These are phyloP conservation scores for Chrysaora quinquecirrha DNA, from an alignment of 30 jellyfish, hydroid and myxozoan genomes.

Conservation along the genomic window DNA sequence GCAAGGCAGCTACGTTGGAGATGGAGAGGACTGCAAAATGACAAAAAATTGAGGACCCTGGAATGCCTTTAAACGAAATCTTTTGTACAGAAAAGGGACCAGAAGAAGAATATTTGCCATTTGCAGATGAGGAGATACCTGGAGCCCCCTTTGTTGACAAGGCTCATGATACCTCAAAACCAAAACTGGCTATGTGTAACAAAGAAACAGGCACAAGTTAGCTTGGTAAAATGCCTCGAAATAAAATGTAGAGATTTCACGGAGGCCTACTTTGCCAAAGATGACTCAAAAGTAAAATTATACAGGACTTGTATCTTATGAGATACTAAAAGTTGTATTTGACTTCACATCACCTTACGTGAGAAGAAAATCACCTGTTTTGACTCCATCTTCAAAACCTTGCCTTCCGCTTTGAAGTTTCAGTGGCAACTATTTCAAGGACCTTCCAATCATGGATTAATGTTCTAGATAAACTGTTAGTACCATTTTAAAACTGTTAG, in stretches of 20 bases:
- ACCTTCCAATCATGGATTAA: constrained; percentile 13
- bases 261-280: neutral
- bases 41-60: neutral
- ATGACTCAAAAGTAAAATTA: constrained; percentile 14
- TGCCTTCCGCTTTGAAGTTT: constrained; percentile 2
- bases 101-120: neutral
- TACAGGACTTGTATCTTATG: constrained; percentile 14
- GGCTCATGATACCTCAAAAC: constrained; percentile 1
- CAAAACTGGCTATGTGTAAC: constrained; percentile 1
- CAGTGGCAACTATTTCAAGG: constrained; percentile 22
- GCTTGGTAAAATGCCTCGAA: neutral
- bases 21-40: constrained; percentile 8
- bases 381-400: constrained; percentile 16
- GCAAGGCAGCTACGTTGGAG: neutral
- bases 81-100: neutral
- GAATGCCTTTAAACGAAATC: neutral
- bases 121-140: constrained; percentile 1
- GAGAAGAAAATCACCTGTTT: constrained; percentile 2
- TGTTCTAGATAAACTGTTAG: constrained; percentile 21
- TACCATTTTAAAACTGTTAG: constrained; percentile 2
- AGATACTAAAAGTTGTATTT: neutral
- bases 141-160: neutral
- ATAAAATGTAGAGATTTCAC: neutral
- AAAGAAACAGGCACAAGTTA: neutral
- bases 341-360: constrained; percentile 16